Evolutionary conservation across 2,113 vertebrate genomes (phyloP).

Genomic region (Oryzias woworae): DNA sequence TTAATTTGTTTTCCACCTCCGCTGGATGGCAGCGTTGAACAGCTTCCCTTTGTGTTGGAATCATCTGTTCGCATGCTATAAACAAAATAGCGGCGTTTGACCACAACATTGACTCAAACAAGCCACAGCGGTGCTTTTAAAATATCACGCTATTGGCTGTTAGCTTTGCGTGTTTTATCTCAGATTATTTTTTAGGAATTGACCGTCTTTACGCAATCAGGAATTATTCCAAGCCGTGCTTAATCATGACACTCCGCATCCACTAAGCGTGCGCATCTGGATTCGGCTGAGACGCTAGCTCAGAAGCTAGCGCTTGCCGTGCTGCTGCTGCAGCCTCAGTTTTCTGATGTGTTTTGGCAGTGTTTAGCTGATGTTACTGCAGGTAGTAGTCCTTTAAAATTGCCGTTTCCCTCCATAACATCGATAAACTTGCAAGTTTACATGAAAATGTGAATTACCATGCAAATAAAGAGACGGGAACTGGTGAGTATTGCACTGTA

Average conservation of each 20-base stretch:
- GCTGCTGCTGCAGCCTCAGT: slow-evolving; percentile 6
- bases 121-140: neutral
- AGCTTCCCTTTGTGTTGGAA: slow-evolving; percentile 60
- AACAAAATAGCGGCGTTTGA: slow-evolving; percentile 53
- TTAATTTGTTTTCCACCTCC: slow-evolving; percentile 19
- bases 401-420: slow-evolving; percentile 2
- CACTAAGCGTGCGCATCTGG: slow-evolving; percentile 65
- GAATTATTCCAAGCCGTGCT: neutral
- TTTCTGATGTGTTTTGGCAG: slow-evolving; percentile 23
- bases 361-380: too few relatives aligned
- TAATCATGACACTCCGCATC: slow-evolving; percentile 10
- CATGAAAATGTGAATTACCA: slow-evolving; percentile 63
- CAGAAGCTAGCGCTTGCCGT: slow-evolving; percentile 23
- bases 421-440: neutral
- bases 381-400: neutral
- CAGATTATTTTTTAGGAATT: neutral
- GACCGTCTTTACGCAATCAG: neutral
- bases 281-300: slow-evolving; percentile 37
- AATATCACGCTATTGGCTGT: neutral
- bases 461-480: slow-evolving; percentile 64
- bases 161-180: neutral
- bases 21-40: slow-evolving; percentile 45
- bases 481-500: slow-evolving; percentile 48
- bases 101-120: neutral
- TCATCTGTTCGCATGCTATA: slow-evolving; percentile 22